Conservation (phyloP, 2,797 vertebrate species). For the Cirrhinus mrigala region DNA sequence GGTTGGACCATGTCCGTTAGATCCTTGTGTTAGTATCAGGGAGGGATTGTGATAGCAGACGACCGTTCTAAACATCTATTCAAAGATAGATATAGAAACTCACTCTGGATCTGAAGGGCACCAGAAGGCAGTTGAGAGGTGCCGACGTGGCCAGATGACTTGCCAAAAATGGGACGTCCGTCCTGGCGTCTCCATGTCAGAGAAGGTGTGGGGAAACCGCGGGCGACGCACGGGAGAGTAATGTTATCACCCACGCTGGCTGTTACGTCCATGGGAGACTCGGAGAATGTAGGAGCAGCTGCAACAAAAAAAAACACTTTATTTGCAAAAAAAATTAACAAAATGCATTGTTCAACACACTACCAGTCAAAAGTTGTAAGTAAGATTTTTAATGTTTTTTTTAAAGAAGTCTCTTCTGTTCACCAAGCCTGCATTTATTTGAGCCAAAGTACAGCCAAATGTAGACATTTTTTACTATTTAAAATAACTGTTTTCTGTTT, state of each 20-base stretch:
- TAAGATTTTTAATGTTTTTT: too few relatives aligned
- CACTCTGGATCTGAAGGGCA: slow-evolving; percentile 86
- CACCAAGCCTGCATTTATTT: too few relatives aligned
- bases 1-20: neutral
- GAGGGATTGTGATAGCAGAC: neutral
- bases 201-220: slow-evolving; percentile 79
- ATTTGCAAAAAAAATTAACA: neutral
- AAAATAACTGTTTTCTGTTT: too few relatives aligned
- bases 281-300: slow-evolving; percentile 84
- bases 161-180: slow-evolving; percentile 68
- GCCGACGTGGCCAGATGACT: slow-evolving; percentile 47
- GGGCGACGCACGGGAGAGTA: slow-evolving; percentile 79
- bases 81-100: slow-evolving; percentile 67
- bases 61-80: neutral
- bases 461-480: too few relatives aligned
- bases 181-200: slow-evolving; percentile 85
- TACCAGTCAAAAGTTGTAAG: too few relatives aligned
- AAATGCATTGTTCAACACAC: neutral
- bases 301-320: neutral
- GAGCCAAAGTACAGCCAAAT: too few relatives aligned
- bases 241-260: slow-evolving; percentile 80
- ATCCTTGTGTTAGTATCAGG: neutral
- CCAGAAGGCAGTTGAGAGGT: slow-evolving; percentile 74
- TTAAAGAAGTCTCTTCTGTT: too few relatives aligned
- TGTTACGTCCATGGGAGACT: slow-evolving; percentile 75